A percentile compares a stretch with the other conserved stretches of the same genome.
Conservation (phyloP, 2,797 vertebrate species). For the Scolopax rusticola region DNA sequence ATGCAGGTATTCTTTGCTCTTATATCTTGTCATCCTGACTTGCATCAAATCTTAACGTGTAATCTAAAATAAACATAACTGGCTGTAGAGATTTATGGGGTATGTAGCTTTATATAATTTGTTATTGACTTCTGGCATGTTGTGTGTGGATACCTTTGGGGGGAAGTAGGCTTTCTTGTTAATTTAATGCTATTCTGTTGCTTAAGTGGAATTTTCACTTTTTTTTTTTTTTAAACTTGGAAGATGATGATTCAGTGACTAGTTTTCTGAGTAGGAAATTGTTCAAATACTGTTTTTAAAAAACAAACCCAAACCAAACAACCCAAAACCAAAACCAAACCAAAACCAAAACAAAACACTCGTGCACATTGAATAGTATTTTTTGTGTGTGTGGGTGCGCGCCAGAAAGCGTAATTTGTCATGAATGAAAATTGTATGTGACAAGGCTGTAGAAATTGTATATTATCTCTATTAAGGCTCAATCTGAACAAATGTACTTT, state of each 20-base stretch:
- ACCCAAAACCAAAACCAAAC: constrained; percentile 63
- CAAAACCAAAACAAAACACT: constrained; percentile 75
- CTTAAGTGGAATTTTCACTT: constrained; percentile 83
- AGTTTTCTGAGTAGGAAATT: constrained; percentile 85
- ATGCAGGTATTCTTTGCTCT: constrained; percentile 85
- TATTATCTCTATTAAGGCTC: constrained; percentile 85
- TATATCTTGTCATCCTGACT: constrained; percentile 28
- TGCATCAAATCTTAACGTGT: constrained; percentile 29
- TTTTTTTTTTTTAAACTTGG: constrained; percentile 74
- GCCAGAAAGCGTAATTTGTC: constrained; percentile 82
- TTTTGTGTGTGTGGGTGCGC: constrained; percentile 81
- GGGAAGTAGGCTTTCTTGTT: constrained; percentile 78
- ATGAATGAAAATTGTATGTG: constrained; percentile 85
- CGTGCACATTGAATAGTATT: constrained; percentile 81
- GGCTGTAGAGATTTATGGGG: constrained; percentile 67
- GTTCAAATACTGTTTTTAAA: constrained; percentile 64
- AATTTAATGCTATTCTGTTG: constrained; percentile 84
- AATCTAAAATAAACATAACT: constrained; percentile 46
- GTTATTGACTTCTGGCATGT: constrained; percentile 81
- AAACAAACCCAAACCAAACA: constrained; percentile 62
- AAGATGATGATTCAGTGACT: constrained; percentile 88
- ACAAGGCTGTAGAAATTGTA: constrained; percentile 86
- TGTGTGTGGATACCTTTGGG: constrained; percentile 76
- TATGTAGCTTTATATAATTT: constrained; percentile 72
- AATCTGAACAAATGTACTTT: constrained; percentile 89